Conservation (phyloP, 2,113 vertebrate genomes). For the Ptyas mucosa region DNA sequence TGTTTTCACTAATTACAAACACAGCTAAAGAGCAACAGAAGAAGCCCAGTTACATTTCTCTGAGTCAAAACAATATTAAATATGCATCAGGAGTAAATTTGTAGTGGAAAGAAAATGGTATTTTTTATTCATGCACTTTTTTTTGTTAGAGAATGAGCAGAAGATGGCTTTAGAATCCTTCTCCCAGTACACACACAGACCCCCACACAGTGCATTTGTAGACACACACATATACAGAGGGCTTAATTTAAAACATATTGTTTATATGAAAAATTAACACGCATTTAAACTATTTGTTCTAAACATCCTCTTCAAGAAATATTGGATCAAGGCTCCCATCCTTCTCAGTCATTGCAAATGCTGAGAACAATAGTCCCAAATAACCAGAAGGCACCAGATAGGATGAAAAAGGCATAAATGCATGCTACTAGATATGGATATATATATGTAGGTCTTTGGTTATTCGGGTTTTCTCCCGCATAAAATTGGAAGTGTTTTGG, state of each 20-base stretch:
- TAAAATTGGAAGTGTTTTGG: too few relatives aligned
- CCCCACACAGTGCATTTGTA: not conserved
- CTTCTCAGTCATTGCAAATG: not conserved
- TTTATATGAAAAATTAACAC: not conserved
- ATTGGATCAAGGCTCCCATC: not conserved
- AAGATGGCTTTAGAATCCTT: not conserved
- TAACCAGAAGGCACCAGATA: not conserved
- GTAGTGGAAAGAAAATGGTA: not conserved
- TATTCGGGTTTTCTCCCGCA: too few relatives aligned
- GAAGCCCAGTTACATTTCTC: not conserved
- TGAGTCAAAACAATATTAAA: constrained; percentile 29
- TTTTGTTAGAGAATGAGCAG: not conserved
- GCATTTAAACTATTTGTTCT: not conserved
- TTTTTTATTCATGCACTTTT: constrained; percentile 20
- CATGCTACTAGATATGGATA: too few relatives aligned
- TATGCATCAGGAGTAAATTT: constrained; percentile 19
- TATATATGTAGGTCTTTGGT: too few relatives aligned
- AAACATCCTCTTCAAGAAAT: not conserved
- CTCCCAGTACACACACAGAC: too few relatives aligned
- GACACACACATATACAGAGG: not conserved
- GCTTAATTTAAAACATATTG: not conserved
- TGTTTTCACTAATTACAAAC: constrained; percentile 21
- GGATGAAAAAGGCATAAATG: not conserved
- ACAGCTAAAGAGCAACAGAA: not conserved
- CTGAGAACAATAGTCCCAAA: not conserved